Evolutionary conservation across 2,797 vertebrate species (phyloP), one percentile per base, ranked within the genome.

Genomic region (Numenius phaeopus): DNA sequence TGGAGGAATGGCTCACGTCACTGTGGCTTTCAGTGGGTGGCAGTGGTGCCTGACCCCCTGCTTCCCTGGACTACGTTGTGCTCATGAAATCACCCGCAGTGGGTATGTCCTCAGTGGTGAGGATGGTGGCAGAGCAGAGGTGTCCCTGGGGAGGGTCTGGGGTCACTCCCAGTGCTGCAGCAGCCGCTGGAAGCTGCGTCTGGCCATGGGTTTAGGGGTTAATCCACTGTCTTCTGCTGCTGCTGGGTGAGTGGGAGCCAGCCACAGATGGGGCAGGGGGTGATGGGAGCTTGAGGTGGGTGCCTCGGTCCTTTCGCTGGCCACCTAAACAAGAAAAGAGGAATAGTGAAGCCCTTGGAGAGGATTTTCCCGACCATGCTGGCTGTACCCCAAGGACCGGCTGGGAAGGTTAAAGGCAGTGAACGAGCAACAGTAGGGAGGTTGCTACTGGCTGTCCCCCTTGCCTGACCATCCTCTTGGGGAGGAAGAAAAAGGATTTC

Each of bases 281-380:
- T 59, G 78, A 62, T 0, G 0, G 55, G 30, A 83, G n/a, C 40
- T 90, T 54, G 7, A 14, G 20, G 21, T 46, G 62, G 57, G 70
- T 3, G 4, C 13, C 52, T 54, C 1, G 1, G 61, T 82, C 49
- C 30, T 39, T n/a, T 85, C 1, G 24, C 6, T 7, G 27, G 62
- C 27, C 54, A 82, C 94, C 95, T 97, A 62, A 87, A 86, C 42
- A 88, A 91, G 59, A 57, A 14, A 77, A 92, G 77, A 94, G 24
- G 22, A 91, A 65, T 1, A 10, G 37, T 95, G 72, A 97, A 90
- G 39, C 3, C 15, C 29, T 80, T 0, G 1, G 83, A 59, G 34
- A 39, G 44, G 50, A 49, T 89, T 57, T 80, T 77, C 75, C 40
- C 50, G 57, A 20, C 24, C 21, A 7, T 2, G 5, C 1, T 6